Base-by-base conservation (phyloP, 1,140 invertebrate species). In the Chymomyza costata region DNA sequence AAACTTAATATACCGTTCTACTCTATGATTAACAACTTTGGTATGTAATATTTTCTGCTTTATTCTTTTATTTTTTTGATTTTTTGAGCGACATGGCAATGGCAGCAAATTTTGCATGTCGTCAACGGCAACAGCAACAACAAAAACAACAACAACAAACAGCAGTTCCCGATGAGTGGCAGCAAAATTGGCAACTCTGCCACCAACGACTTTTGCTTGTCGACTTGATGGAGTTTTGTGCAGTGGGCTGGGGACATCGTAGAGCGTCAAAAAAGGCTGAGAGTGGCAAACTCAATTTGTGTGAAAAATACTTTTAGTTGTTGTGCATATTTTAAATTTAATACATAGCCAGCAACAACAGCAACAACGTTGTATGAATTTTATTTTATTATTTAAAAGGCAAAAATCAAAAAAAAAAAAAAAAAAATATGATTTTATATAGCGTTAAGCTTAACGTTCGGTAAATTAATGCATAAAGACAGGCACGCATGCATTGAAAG, bases 111-210 rank as follows among this genome's bases (percentile, higher is more conserved):
- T 78, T 78, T 66, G 66, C 71, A 78, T 78, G 73, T 76, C 66
- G 21, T 44, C 21, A 68, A 60, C 68, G 67, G 48, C 57, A 58
- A 48, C 68, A 71, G 51, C 51, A 25, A 8, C 21, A 25, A 8
- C 3, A 25, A 25, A 8, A 25, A 25, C 3, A 3, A 25, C 21
- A 25, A 25, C 21, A 25, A 25, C 21, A 38, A 25, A 25, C 21
- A 38, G 28, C 54, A 45, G 48, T 58, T 11, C 11, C 13, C 71
- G 62, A 71, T 76, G 71, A 76, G 71, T 78, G 70, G 73, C 70
- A 76, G 71, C 70, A 70, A 76, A 76, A 76, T 76, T 76, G 70
- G 70, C 70, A 78, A 76, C n/a, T n/a, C n/a, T 76, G 74, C 70
- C 70, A 78, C 7, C 34, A 28, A 19, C 19, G 47, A 39, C 35